Evolutionary conservation across 2,888 invertebrate genomes (phyloP), one percentile per base, ranked within the genome.

Genomic region (Altica lythri): DNA sequence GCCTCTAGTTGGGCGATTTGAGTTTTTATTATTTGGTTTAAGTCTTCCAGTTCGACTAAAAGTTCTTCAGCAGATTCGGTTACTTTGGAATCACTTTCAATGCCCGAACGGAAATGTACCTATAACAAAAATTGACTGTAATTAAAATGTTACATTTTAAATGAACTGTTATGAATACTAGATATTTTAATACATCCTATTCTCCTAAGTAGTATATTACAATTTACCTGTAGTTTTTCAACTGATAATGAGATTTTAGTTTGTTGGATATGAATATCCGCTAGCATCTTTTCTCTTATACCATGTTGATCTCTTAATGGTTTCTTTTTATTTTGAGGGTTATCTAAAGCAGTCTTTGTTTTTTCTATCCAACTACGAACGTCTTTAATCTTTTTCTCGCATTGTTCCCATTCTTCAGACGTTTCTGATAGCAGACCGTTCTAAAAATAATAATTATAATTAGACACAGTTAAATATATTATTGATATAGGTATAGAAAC

Each of bases 381-480:
- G 66, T 95, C 95, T 75, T 91, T 90, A 75, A 95, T 84, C 76
- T 96, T 95, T 75, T 86, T 89, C 77, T 95, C 95, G 77, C 94
- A 95, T 76, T 95, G 91, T 74, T 95, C 94, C 92, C 95, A 95
- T 79, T 95, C 95, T 74, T 95, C 94, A 40, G 90, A 88, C 46
- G 93, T 86, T 78, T 95, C 95, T 82, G 92, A 91, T 55, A 95
- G 81, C 65, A 93, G 78, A 37, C 91, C 89, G 73, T 90, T 89
- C 92, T 92, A 77, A 59, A 82, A 81, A 62, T 35, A 6, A 16
- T 22, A 35, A 51, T 19, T 34, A 37, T 38, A 35, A 32, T 17
- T 29, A 38, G n/a, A 34, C 17, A 18, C 6, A 13, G 18, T 48
- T 12, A 22, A 14, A 46, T 2, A 43, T n/a, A n/a, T n/a, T n/a